Conservation (phyloP, 2,797 vertebrate species). For the Ispidina lecontei region DNA sequence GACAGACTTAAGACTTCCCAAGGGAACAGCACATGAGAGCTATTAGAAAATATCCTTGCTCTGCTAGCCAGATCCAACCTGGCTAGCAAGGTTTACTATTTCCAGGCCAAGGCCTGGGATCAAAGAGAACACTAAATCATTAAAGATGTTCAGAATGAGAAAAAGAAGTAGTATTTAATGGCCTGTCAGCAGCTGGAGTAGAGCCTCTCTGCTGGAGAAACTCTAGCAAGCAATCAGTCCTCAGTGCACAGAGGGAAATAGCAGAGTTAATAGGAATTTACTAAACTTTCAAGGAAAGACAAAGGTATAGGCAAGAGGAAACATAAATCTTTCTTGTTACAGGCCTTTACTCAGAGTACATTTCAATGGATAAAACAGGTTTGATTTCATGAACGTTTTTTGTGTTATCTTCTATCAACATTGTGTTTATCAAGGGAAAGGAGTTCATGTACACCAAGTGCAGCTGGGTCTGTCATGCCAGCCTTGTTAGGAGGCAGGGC, state of each 20-base stretch:
- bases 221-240: not conserved
- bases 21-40: rapidly evolving
- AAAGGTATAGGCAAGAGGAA: constrained; percentile 3
- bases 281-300: not conserved
- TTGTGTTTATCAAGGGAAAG: not conserved
- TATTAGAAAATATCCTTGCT: not conserved
- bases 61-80: not conserved
- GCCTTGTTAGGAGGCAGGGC: not conserved
- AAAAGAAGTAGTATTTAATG: constrained; percentile 15
- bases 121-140: not conserved
- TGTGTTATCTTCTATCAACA: not conserved
- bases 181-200: not conserved
- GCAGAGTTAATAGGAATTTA: not conserved
- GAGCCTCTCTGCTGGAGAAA: not conserved
- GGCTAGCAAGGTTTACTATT: not conserved
- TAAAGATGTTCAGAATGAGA: not conserved
- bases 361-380: not conserved
- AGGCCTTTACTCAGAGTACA: not conserved
- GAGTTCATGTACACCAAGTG: not conserved
- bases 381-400: not conserved
- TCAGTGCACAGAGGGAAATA: not conserved
- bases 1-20: not conserved
- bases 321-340: not conserved
- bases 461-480: not conserved
- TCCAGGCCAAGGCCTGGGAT: not conserved